phyloP scores from a whole-genome alignment of 2,797 vertebrate genomes.

The Buphagus erythrorhynchus region DNA sequence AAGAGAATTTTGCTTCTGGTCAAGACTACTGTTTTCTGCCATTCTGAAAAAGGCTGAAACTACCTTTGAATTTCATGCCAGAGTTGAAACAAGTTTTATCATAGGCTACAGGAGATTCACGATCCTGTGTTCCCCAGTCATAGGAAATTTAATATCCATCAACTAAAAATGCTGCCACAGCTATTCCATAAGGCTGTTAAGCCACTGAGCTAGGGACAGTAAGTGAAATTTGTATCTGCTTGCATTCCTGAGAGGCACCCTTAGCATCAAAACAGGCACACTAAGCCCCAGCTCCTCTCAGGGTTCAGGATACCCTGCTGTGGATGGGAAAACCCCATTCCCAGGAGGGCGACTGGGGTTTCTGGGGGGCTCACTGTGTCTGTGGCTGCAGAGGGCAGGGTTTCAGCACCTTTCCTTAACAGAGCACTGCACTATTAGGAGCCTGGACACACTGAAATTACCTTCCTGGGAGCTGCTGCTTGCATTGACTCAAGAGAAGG shows the following conservation, averaged over 20 bases:
- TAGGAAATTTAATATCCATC: neutral
- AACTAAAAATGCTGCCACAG: neutral
- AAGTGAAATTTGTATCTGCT: neutral
- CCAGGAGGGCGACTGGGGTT: neutral
- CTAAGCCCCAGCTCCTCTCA: neutral
- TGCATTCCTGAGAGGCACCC: neutral
- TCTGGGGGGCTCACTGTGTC: fast-evolving
- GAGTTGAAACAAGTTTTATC: neutral
- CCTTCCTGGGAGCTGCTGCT: neutral
- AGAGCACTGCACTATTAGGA: neutral
- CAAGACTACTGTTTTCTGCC: neutral
- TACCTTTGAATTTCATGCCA: neutral
- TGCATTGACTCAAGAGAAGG: fast-evolving
- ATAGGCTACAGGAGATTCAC: neutral
- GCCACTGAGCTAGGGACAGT: neutral
- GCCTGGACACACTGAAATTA: neutral
- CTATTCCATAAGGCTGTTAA: neutral
- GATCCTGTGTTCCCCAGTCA: neutral
- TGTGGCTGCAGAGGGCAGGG: fast-evolving
- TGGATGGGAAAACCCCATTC: neutral
- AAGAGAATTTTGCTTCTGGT: neutral
- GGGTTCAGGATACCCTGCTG: neutral
- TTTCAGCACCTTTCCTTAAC: neutral
- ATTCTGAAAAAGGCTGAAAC: neutral
- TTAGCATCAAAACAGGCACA: neutral